A percentile compares a stretch with the other conserved stretches of the same genome.
These are phyloP conservation scores for Sorex araneus DNA, from an alignment of 2,113 vertebrate genomes.

Conservation along the genomic window DNA sequence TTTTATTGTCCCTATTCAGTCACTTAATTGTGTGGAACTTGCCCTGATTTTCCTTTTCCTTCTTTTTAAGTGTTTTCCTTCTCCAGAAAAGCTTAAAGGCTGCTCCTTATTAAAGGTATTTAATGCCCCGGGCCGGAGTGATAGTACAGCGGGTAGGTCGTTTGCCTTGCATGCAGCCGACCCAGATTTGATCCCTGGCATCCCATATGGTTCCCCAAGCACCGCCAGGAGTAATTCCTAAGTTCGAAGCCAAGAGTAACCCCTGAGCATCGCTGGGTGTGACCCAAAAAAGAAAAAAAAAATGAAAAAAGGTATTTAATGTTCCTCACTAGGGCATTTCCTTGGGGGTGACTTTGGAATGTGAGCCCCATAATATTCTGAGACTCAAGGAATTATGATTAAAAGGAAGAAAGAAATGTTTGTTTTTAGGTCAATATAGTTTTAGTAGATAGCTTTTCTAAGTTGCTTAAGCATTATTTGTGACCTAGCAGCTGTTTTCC, in stretches of 20 bases:
- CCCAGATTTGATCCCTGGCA: no score
- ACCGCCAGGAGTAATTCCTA: no score
- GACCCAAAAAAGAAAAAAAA: no score
- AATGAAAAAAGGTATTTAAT: no score
- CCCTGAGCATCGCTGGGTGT: no score
- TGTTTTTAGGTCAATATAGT: constrained; percentile 16
- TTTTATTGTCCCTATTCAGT: not conserved
- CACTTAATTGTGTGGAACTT: constrained; percentile 66
- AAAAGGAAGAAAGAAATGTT: constrained; percentile 35
- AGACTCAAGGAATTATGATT: not conserved
- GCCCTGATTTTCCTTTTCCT: constrained; percentile 24
- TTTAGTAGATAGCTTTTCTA: not conserved
- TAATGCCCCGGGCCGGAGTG: not conserved
- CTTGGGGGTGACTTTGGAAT: not conserved
- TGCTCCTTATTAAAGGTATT: not conserved
- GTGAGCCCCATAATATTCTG: not conserved
- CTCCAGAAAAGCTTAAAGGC: constrained; percentile 21
- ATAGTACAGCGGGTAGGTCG: no score
- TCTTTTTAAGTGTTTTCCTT: constrained; percentile 6
- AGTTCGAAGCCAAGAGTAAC: no score
- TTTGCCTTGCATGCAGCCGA: no score
- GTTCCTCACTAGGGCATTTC: not conserved
- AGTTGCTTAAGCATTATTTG: constrained; percentile 30
- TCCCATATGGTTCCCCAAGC: no score
- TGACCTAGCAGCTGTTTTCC: constrained; percentile 48